Evolutionary conservation across 1,140 invertebrate genomes (phyloP).

Genomic region (Sesamia nonagrioides): DNA sequence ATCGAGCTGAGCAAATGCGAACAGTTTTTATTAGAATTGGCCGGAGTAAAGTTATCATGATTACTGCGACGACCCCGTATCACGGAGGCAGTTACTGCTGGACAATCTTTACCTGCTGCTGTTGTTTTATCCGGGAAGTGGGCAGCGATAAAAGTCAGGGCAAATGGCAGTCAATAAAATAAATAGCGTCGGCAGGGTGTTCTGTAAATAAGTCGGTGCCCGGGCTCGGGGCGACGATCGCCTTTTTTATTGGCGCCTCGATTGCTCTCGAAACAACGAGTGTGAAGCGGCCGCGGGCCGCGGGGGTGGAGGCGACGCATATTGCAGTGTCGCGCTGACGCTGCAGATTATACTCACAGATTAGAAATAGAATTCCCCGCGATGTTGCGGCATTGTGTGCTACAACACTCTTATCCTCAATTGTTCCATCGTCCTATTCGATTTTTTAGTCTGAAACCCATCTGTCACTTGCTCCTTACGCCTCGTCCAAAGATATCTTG

Average conservation of each 20-base stretch:
- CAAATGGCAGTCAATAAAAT: constrained; percentile 87
- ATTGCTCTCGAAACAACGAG: constrained; percentile 85
- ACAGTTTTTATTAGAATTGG: constrained; percentile 40
- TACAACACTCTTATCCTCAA: constrained; percentile 50
- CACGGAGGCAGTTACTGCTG: constrained; percentile 36
- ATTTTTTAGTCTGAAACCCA: constrained; percentile 15
- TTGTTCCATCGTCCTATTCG: constrained; percentile 5
- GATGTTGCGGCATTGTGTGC: constrained; percentile 67
- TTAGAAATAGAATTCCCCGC: constrained; percentile 78
- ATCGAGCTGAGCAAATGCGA: constrained; percentile 26
- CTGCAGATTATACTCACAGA: constrained; percentile 79
- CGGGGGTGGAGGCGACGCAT: constrained; percentile 61
- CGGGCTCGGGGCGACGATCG: constrained; percentile 82
- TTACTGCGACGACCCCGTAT: constrained; percentile 32
- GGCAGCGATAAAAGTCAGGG: constrained; percentile 85
- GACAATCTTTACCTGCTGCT: constrained; percentile 73
- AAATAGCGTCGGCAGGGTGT: constrained; percentile 86
- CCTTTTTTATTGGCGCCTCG: constrained; percentile 86
- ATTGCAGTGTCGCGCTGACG: constrained; percentile 76
- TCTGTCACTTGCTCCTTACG: not conserved
- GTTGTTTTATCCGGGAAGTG: constrained; percentile 81
- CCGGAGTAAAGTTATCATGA: constrained; percentile 35
- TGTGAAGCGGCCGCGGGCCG: constrained; percentile 59
- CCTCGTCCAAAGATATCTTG: not conserved
- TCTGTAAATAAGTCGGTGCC: constrained; percentile 86